Percentiles rank a stretch among this genome's conserved stretches.
Conservation (phyloP, 2,113 vertebrate species). For the Leiothrix lutea region DNA sequence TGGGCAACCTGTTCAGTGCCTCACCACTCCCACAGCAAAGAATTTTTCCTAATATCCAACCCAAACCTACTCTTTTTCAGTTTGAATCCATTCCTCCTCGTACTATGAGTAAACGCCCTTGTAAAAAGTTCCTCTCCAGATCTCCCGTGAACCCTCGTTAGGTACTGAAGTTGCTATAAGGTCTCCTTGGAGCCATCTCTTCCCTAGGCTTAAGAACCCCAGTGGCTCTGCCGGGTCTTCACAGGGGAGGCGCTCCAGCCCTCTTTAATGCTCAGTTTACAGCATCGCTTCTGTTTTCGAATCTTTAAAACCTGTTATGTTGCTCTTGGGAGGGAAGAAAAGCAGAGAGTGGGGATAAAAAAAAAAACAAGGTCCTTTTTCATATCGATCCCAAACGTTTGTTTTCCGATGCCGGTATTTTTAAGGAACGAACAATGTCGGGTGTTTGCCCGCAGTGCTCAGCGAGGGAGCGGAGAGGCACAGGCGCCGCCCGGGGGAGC, state of each 20-base stretch:
- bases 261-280: background rate
- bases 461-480: fast-evolving
- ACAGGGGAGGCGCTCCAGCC: background rate
- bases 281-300: background rate
- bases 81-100: background rate
- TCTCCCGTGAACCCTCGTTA: background rate
- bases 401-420: background rate
- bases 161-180: background rate
- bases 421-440: fast-evolving
- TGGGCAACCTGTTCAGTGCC: background rate
- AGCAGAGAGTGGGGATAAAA: background rate
- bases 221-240: background rate
- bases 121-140: background rate
- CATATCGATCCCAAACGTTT: no score
- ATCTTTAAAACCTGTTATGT: background rate
- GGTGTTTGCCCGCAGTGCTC: fast-evolving
- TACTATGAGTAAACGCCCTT: no score
- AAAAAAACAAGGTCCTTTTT: background rate
- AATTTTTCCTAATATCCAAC: background rate
- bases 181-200: background rate
- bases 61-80: background rate
- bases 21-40: background rate
- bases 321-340: background rate
- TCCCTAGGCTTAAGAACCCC: background rate
- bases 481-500: background rate